phyloP scores from a whole-genome alignment of 2,113 vertebrate genomes.

The Osmerus eperlanus region DNA sequence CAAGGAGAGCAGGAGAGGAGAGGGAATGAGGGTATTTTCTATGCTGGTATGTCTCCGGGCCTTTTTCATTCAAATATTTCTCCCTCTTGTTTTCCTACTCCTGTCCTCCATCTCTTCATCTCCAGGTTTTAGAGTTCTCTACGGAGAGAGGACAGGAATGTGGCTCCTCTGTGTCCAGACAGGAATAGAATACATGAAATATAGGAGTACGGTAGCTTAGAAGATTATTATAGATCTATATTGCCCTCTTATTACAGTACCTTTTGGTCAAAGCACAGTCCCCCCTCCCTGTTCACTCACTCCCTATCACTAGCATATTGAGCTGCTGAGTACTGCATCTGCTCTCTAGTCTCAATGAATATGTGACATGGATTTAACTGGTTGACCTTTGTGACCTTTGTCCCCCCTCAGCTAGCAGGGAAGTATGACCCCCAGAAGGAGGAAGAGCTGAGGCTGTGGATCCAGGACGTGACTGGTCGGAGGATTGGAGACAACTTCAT shows the following conservation, averaged over 20 bases:
- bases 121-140: constrained; percentile 24
- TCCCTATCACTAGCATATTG: too few species aligned
- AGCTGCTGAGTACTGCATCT: not conserved
- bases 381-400: constrained; percentile 19
- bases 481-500: constrained; percentile 85
- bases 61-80: constrained; percentile 20
- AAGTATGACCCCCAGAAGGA: constrained; percentile 89
- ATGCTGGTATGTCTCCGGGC: constrained; percentile 50
- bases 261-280: too few species aligned
- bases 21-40: constrained; percentile 25
- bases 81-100: constrained; percentile 22
- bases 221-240: not conserved
- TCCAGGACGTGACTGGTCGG: constrained; percentile 80
- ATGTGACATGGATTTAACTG: too few species aligned
- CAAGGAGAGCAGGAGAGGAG: constrained; percentile 12
- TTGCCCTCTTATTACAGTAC: too few species aligned
- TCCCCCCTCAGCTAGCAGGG: constrained; percentile 78
- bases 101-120: constrained; percentile 14
- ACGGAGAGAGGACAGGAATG: constrained; percentile 6
- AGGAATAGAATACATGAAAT: not conserved
- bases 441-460: constrained; percentile 87
- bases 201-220: not conserved
- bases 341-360: not conserved
- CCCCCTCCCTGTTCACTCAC: too few species aligned
- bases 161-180: constrained; percentile 17